Evolutionary conservation across 1,140 invertebrate species (phyloP), one percentile per base, ranked within the genome.

Genomic region (Drosophila melanogaster): DNA sequence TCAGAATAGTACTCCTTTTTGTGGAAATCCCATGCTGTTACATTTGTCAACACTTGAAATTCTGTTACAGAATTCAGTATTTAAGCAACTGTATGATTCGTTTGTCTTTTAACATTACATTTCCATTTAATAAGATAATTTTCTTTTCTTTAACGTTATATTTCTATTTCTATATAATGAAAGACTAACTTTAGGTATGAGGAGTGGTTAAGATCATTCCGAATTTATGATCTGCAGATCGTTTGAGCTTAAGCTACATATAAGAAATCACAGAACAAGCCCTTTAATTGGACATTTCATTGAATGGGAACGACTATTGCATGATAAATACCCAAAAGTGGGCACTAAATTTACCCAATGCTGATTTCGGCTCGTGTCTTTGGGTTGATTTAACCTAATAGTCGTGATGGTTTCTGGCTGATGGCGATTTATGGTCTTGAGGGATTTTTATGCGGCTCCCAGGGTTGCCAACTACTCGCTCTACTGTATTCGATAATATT

Each of bases 401-500:
- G 75, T 70, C 70, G 49, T 66, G 71, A 76, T 81, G 62, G 70
- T 60, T 59, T 37, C 61, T 72, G 59, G 37, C 64, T 74, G 71
- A 72, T 79, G 84, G 60, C 83, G 66, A 87, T 87, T 87, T 87
- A 87, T 87, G 73, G 77, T 57, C 62, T 85, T 72, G 60, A 65
- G 76, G 51, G 30, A 57, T 77, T 83, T 83, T 83, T 83, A 83
- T 83, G 79, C 47, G 46, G 30, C 40, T n/a, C 15, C 61, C 53
- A 69, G 62, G 38, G 61, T 30, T 58, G 53, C 56, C 72, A 60
- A 77, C 62, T 58, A 77, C 78, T 70, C 51, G 59, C 74, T 62
- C 53, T 74, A 30, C 30, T 58, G 55, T 66, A 83, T 7, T 89
- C 84, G 83, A 87, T 87, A 87, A 79, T 87, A 89, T 89, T 87